A percentile compares a stretch with the other conserved stretches of the same genome.
Conservation (phyloP, 2,113 vertebrate species). For the Atrichornis clamosus region DNA sequence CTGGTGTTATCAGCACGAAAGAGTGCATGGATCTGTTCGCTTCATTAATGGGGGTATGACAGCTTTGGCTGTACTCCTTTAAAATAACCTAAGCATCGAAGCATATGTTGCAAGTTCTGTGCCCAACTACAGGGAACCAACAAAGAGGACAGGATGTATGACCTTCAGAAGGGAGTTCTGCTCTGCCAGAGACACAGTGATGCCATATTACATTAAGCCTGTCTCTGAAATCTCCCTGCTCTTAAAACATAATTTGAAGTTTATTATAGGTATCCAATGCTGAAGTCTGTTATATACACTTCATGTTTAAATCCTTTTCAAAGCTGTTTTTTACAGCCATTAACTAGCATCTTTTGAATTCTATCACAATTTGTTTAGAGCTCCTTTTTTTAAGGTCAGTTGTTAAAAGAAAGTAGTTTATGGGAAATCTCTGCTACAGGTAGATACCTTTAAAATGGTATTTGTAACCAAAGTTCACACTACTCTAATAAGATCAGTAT, state of each 20-base stretch:
- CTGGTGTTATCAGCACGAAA: background rate
- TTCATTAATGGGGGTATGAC: background rate
- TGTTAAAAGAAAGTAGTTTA: background rate
- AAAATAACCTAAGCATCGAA: background rate
- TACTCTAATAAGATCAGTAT: background rate
- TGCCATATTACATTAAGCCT: background rate
- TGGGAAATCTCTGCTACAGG: background rate
- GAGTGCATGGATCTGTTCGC: background rate
- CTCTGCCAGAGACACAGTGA: background rate
- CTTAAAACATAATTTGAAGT: background rate
- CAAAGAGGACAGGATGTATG: background rate
- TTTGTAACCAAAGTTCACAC: background rate
- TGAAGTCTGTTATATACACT: background rate
- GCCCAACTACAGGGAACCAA: background rate
- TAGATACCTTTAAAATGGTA: background rate
- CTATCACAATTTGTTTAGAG: background rate
- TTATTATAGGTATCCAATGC: background rate
- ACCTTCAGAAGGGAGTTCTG: conserved; percentile 33
- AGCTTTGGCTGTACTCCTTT: background rate
- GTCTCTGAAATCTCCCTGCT: background rate
- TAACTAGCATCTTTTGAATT: background rate
- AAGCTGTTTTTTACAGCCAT: background rate
- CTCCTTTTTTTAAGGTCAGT: background rate
- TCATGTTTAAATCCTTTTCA: background rate
- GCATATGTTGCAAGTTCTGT: conserved; percentile 4